Conservation (phyloP, 2,888 invertebrate genomes). For the Pardosa pseudoannulata region DNA sequence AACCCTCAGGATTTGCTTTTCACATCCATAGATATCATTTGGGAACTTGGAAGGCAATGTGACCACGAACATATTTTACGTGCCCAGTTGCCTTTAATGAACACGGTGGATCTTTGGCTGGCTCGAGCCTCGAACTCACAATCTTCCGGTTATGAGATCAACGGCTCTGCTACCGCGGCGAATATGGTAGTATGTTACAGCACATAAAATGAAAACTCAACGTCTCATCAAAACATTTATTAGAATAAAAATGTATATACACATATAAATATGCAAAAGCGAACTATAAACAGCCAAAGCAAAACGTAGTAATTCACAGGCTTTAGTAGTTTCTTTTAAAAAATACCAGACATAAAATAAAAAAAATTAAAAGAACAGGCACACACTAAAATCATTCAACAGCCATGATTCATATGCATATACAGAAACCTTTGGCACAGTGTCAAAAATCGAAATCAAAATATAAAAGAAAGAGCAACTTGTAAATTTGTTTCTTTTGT, state of each 20-base stretch:
- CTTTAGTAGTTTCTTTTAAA: slow-evolving; percentile 32
- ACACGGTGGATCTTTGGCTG: too few species aligned
- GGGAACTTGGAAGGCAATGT: too few species aligned
- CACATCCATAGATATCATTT: too few species aligned
- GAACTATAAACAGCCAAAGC: slow-evolving; percentile 68
- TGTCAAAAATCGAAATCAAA: slow-evolving; percentile 10
- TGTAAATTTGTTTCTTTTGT: slow-evolving; percentile 17
- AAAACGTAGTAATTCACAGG: slow-evolving; percentile 25
- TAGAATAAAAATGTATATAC: slow-evolving; percentile 70
- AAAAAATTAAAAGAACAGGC: slow-evolving; percentile 20
- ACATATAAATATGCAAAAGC: slow-evolving; percentile 66
- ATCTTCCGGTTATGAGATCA: too few species aligned
- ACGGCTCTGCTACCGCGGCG: too few species aligned
- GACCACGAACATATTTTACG: too few species aligned
- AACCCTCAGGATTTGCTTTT: too few species aligned
- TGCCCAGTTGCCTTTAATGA: too few species aligned
- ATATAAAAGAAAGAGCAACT: neutral
- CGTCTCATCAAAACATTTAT: slow-evolving; percentile 70
- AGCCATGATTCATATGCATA: neutral
- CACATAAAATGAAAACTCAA: too few species aligned
- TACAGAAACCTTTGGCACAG: slow-evolving; percentile 56
- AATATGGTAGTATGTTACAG: too few species aligned
- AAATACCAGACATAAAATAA: slow-evolving; percentile 24
- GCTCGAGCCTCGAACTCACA: too few species aligned
- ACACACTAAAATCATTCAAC: slow-evolving; percentile 5